phyloP scores from a whole-genome alignment of 2,113 vertebrate genomes.

The Cochlearius cochlearius region DNA sequence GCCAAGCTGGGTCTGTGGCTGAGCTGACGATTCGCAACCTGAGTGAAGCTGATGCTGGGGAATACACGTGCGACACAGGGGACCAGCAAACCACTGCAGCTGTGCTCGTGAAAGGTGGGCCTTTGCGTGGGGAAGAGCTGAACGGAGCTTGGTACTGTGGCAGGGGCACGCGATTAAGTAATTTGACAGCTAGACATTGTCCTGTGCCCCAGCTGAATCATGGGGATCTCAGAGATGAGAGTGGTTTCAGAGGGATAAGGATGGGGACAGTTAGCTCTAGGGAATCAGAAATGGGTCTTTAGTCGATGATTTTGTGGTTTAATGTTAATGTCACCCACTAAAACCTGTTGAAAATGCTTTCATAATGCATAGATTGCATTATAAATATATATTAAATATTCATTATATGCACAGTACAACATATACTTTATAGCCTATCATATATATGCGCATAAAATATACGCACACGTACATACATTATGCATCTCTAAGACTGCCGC shows the following conservation, averaged over 20 bases:
- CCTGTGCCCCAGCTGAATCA: background rate
- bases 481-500: background rate
- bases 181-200: background rate
- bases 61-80: slow-evolving; percentile 83
- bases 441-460: background rate
- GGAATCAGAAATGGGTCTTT: background rate
- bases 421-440: background rate
- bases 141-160: fast-evolving
- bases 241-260: background rate
- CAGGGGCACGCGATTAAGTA: background rate
- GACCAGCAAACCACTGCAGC: slow-evolving; percentile 79
- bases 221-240: fast-evolving
- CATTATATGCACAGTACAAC: background rate
- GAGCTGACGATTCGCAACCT: slow-evolving; percentile 78
- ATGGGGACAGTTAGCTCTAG: background rate
- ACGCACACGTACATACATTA: background rate
- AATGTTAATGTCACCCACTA: background rate
- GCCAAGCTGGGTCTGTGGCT: slow-evolving; percentile 64
- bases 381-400: background rate
- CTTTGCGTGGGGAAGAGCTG: background rate
- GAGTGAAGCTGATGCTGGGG: slow-evolving; percentile 76
- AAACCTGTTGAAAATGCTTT: background rate
- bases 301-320: background rate
- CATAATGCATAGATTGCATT: background rate
- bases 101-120: slow-evolving; percentile 80